These are phyloP conservation scores for Cryptosula pallasiana DNA, from an alignment of 2,888 invertebrate species.

Conservation along the genomic window DNA sequence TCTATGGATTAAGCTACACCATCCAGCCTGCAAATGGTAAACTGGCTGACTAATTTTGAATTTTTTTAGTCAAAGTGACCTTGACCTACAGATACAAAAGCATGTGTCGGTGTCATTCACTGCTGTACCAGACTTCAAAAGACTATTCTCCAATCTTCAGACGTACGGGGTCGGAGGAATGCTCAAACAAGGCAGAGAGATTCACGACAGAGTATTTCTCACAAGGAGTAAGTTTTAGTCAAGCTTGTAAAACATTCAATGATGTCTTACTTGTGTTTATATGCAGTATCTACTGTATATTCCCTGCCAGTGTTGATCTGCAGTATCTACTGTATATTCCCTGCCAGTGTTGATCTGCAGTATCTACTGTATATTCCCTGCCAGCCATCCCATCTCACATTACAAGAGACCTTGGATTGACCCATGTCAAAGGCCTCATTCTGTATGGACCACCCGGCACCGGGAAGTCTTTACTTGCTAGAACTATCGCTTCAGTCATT, in stretches of 20 bases:
- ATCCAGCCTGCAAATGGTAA: too few relatives aligned
- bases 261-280: too few relatives aligned
- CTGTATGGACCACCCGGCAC: conserved; percentile 27
- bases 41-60: too few relatives aligned
- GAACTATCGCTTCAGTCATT: conserved; percentile 26
- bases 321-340: neutral
- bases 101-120: conserved; percentile 25
- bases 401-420: conserved; percentile 25
- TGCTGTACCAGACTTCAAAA: conserved; percentile 25
- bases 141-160: conserved; percentile 26
- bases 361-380: neutral
- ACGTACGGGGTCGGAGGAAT: conserved; percentile 28
- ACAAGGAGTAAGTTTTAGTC: conserved; percentile 25
- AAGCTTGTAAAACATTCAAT: too few relatives aligned
- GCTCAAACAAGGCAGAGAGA: conserved; percentile 25
- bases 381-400: conserved; percentile 26
- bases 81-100: neutral
- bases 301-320: too few relatives aligned
- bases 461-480: conserved; percentile 27
- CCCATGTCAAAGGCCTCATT: conserved; percentile 27
- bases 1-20: too few relatives aligned
- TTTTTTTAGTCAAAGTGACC: neutral
- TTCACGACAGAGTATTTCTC: conserved; percentile 27
- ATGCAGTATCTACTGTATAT: neutral
- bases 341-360: neutral